A percentile compares a stretch with the other conserved stretches of the same genome.
Conservation (phyloP, 2,797 vertebrate species). For the Danio choprae region DNA sequence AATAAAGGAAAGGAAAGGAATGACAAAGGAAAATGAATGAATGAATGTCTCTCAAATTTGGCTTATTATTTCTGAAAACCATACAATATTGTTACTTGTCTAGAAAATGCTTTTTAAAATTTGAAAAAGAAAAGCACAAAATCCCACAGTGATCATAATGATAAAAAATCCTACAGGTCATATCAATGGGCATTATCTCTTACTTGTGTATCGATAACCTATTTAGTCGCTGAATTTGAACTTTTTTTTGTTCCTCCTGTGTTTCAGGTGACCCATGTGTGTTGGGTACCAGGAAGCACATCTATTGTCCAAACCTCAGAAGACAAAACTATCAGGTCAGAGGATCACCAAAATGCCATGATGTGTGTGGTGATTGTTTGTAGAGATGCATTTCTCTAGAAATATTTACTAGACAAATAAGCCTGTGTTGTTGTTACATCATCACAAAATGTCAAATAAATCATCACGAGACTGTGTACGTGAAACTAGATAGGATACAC, state of each 20-base stretch:
- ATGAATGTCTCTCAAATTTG: too few species aligned
- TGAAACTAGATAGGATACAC: background rate
- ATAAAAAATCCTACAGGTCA: too few species aligned
- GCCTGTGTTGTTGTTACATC: background rate
- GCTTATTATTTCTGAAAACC: too few species aligned
- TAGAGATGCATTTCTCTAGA: background rate
- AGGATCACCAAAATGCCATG: conserved; percentile 10
- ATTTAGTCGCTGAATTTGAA: conserved; percentile 22
- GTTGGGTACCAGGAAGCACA: conserved; percentile 89
- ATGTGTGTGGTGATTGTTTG: background rate
- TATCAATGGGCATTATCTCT: background rate
- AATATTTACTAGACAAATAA: background rate
- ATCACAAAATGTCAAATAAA: background rate
- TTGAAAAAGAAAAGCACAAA: too few species aligned
- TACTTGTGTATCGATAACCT: background rate
- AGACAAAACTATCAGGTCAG: conserved; percentile 92
- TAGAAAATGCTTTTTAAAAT: too few species aligned
- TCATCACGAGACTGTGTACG: background rate
- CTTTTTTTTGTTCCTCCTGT: conserved; percentile 46
- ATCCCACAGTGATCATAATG: too few species aligned
- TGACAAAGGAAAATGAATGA: too few species aligned
- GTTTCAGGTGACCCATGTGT: conserved; percentile 92
- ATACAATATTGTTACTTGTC: too few species aligned
- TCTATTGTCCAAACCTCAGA: conserved; percentile 89
- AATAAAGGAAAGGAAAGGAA: too few species aligned